Base-by-base conservation (phyloP, 2,113 vertebrate species). In the Corythornis vintsioides region DNA sequence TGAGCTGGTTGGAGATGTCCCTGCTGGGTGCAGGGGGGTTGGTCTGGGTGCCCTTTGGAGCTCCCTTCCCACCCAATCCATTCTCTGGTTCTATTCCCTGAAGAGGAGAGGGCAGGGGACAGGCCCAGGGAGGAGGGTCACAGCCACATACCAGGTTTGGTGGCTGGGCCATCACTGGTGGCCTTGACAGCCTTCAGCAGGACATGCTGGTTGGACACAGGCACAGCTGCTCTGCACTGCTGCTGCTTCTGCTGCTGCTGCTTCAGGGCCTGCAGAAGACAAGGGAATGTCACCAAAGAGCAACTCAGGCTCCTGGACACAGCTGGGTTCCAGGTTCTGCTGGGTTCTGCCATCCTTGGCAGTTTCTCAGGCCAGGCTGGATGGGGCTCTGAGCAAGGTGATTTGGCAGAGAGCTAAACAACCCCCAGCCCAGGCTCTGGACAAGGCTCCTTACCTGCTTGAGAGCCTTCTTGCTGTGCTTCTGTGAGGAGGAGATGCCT, bases 401-500 rank as follows among this genome's bases (percentile, higher is more conserved):
- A 19, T 33, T 61, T 15, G 13, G 9, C 40, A 25, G 28, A 31
- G 57, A 24, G 38, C 19, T 5, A 2, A 12, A 6, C 0, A 2
- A 53, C 2, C 38, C 63, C 28, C 12, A 5, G 5, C 3, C 3
- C 6, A 12, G 52, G 33, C 1, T 35, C 38, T 38, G 52, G 40
- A 35, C 21, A 5, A 31, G 26, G 40, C 17, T 20, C 4, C 53
- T 83, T 97, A 99, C 99, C 98, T 99, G 99, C 86, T 99, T 99
- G 66, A 99, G 96, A 11, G 99, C 99, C 95, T 99, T 99, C 97
- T 99, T 99, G 98, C 98, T 99, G 98, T 99, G 99, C 97, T 99
- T 99, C 98, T 99, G 99, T 10, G 99, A 99, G 22, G 98, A 98
- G 70, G 99, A 99, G 97, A 99, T 99, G 97, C 98, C 97, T 97